Evolutionary conservation across 2,113 vertebrate genomes (phyloP).

Genomic region (Anthoscopus minutus): DNA sequence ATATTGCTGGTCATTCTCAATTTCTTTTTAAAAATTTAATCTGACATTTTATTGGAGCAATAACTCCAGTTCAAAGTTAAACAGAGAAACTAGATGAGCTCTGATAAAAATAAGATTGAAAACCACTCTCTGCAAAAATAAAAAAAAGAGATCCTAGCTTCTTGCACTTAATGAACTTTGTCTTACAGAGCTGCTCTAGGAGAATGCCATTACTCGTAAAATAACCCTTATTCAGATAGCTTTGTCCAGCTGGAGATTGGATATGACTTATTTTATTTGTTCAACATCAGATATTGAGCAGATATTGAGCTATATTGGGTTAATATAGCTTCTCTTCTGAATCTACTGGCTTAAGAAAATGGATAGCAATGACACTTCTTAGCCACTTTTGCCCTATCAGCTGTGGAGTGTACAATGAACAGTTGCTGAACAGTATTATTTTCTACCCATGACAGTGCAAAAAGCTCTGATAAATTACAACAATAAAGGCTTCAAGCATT

Average conservation of each 20-base stretch:
- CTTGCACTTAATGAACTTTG: neutral
- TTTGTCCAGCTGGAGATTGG: neutral
- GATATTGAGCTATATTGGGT: no score
- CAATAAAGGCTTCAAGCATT: constrained; percentile 58
- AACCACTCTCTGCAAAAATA: neutral
- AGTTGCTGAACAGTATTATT: neutral
- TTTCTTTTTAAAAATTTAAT: neutral
- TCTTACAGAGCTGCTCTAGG: neutral
- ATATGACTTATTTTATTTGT: neutral
- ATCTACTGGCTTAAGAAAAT: neutral
- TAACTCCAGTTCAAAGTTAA: neutral
- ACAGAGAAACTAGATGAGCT: neutral
- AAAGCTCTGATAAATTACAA: constrained; percentile 49
- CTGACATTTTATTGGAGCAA: neutral
- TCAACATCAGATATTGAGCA: neutral
- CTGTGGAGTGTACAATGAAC: neutral
- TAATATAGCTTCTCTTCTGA: neutral
- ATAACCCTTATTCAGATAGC: neutral
- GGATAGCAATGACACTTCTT: neutral
- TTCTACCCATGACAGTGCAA: constrained; percentile 34
- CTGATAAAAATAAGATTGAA: neutral
- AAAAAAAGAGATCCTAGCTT: neutral
- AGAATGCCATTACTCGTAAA: neutral
- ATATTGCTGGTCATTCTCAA: neutral
- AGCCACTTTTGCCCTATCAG: neutral